These are phyloP conservation scores for Caerostris darwini DNA, from an alignment of 1,140 invertebrate species.

Conservation along the genomic window DNA sequence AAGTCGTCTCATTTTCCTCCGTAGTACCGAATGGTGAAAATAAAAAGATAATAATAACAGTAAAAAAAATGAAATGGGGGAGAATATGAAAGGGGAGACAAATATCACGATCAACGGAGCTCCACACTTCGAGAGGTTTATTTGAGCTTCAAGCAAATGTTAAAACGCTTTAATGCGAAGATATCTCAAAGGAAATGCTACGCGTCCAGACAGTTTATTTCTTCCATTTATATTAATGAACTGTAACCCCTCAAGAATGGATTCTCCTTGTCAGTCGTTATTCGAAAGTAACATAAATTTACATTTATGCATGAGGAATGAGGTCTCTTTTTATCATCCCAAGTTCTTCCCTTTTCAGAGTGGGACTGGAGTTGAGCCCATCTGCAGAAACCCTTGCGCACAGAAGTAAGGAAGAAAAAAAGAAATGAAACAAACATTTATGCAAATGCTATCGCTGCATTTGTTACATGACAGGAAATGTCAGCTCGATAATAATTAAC, in stretches of 20 bases:
- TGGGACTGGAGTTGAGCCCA: slow-evolving; percentile 33
- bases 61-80: background rate
- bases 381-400: background rate
- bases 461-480: background rate
- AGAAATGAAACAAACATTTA: background rate
- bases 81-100: slow-evolving; percentile 42
- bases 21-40: slow-evolving; percentile 26
- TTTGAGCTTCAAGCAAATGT: slow-evolving; percentile 57
- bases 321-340: slow-evolving; percentile 8
- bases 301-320: slow-evolving; percentile 69
- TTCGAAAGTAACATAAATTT: too few species aligned
- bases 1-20: slow-evolving; percentile 55
- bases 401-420: background rate
- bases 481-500: background rate
- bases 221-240: slow-evolving; percentile 70
- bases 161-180: slow-evolving; percentile 48
- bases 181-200: slow-evolving; percentile 24
- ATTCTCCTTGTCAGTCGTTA: slow-evolving; percentile 61
- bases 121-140: slow-evolving; percentile 44
- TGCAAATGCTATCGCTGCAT: background rate
- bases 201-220: slow-evolving; percentile 61
- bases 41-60: background rate
- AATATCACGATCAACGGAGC: slow-evolving; percentile 10
- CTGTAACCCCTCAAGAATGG: slow-evolving; percentile 60
- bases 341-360: background rate